Conservation (phyloP, 2,113 vertebrate species). For the Oreotragus oreotragus region DNA sequence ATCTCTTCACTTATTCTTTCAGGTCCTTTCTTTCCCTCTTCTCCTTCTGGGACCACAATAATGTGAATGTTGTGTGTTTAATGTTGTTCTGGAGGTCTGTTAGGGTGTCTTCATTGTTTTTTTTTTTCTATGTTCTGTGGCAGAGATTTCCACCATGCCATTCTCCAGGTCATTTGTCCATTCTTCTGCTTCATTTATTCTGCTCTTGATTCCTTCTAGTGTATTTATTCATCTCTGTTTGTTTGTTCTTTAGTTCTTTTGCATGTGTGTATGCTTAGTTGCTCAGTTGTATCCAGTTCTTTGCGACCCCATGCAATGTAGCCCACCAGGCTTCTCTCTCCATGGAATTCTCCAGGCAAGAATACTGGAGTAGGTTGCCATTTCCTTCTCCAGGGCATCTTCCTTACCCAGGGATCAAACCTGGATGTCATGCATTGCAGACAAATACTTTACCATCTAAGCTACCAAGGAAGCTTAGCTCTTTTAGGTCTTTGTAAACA, state of each 20-base stretch:
- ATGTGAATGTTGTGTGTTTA: background rate
- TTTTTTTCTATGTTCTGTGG: background rate
- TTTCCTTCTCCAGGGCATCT: background rate
- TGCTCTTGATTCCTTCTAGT: background rate
- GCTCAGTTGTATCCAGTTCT: background rate
- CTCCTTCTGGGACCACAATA: background rate
- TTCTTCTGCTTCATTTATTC: background rate
- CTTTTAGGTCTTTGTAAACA: background rate
- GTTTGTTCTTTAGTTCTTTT: background rate
- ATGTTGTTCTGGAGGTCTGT: background rate
- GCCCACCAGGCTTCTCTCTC: background rate
- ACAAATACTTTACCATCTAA: background rate
- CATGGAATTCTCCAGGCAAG: background rate
- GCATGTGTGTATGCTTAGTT: background rate
- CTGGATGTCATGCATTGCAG: background rate
- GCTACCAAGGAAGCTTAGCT: background rate
- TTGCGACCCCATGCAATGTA: background rate
- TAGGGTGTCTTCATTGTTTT: background rate
- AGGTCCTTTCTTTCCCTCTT: background rate
- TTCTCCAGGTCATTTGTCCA: background rate
- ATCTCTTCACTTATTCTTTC: background rate
- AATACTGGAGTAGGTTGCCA: background rate
- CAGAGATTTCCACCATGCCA: background rate
- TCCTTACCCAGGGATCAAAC: background rate
- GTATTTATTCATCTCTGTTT: background rate